Evolutionary conservation across 2,888 invertebrate genomes (phyloP).

Genomic region (Limnephilus marmoratus): DNA sequence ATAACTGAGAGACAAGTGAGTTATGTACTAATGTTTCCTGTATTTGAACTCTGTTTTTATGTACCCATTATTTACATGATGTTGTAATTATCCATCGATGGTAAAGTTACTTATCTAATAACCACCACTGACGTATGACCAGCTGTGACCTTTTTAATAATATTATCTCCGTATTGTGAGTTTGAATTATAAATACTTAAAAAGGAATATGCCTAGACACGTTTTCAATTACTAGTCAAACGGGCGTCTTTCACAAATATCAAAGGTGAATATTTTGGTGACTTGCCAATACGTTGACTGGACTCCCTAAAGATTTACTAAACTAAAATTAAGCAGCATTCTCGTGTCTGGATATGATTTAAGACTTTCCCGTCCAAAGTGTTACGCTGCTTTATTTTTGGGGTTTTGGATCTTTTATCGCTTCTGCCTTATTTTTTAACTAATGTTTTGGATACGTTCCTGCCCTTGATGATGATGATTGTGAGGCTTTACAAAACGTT

Average conservation of each 20-base stretch:
- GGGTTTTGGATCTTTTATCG: background rate
- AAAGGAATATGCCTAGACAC: background rate
- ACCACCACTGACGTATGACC: background rate
- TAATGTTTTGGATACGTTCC: background rate
- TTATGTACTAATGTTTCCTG: slow-evolving; percentile 5
- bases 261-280: background rate
- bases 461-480: background rate
- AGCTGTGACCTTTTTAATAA: background rate
- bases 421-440: background rate
- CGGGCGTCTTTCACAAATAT: background rate
- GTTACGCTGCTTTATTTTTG: background rate
- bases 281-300: background rate
- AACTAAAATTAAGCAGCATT: background rate
- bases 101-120: background rate
- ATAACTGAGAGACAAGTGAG: background rate
- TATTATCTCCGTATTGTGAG: background rate
- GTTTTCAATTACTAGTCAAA: background rate
- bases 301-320: background rate
- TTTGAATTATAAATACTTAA: background rate
- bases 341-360: background rate
- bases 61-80: background rate
- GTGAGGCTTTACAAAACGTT: background rate
- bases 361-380: background rate
- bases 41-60: slow-evolving; percentile 6
- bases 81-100: background rate